Base-by-base conservation (phyloP, 2,888 invertebrate genomes). In the Dioctria linearis region DNA sequence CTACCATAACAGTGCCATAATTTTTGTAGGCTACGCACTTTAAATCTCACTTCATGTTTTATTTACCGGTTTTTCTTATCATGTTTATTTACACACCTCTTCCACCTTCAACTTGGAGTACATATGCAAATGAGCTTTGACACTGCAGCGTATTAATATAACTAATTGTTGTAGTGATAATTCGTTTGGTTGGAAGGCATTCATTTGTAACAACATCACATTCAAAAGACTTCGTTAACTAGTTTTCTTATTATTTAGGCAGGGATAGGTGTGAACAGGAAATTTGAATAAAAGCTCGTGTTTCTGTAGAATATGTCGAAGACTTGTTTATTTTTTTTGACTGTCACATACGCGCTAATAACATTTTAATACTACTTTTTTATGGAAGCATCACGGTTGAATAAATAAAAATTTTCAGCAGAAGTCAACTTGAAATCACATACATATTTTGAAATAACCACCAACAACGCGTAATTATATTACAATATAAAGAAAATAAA, bases 71-170 rank as follows among this genome's bases (percentile, higher is more conserved):
- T 79, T 79, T 67, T 69, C 9, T 69, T 43, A 42, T 79, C 57
- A 79, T 67, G 57, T 79, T 61, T 80, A 69, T 80, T 78, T 80
- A 59, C 80, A 80, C 57, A 67, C 76, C 69, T 67, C 37, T 43
- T 80, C 78, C 69, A 59, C 57, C 46, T 69, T 78, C 73, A 49
- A 59, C 75, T 49, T 73, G 6, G 79, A 79, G 79, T 79, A 79
- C 73, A 79, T 81, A 81, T 81, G 81, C 81, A 81, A 81, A 81
- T 81, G 81, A 25, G 42, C 57, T 81, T 81, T 81, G 81, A 79
- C 81, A 71, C 75, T 81, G 79, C 75, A 78, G 65, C 81, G 71
- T 79, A 63, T 65, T 80, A 67, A 76, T 76, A 59, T 73, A 75
- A 80, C 80, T 61, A 80, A 75, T 80, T 80, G 59, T 80, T 75